Conservation (phyloP, 1,140 invertebrate species). For the Hetaerina americana region DNA sequence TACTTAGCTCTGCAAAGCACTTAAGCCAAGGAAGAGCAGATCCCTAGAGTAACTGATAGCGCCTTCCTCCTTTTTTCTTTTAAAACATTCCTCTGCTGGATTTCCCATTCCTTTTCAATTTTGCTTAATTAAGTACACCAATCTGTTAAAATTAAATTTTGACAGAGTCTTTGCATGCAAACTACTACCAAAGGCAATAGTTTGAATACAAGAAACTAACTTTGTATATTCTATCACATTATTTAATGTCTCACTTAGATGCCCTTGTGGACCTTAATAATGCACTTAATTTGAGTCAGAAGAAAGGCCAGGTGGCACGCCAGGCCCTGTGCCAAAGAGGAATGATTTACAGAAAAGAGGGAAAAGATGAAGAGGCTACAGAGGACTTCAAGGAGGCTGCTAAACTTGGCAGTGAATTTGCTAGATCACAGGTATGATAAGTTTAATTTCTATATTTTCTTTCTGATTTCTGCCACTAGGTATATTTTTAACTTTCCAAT, state of each 20-base stretch:
- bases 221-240: conserved; percentile 5
- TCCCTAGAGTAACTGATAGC: too few relatives aligned
- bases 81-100: too few relatives aligned
- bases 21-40: too few relatives aligned
- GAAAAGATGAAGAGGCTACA: conserved; percentile 44
- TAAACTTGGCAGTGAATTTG: conserved; percentile 61
- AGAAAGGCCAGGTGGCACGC: conserved; percentile 44
- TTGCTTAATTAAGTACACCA: too few relatives aligned
- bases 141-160: too few relatives aligned
- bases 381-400: conserved; percentile 61
- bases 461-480: too few relatives aligned
- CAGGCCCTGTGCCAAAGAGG: conserved; percentile 72
- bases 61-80: too few relatives aligned
- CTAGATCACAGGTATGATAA: conserved; percentile 62
- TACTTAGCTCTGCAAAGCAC: too few relatives aligned
- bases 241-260: conserved; percentile 33
- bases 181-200: not conserved
- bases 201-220: conserved; percentile 6
- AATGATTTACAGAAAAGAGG: conserved; percentile 47
- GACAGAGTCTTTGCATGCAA: too few relatives aligned
- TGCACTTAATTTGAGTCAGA: conserved; percentile 52
- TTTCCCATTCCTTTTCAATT: too few relatives aligned
- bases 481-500: too few relatives aligned
- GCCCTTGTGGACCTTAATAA: conserved; percentile 59
- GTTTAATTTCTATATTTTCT: too few relatives aligned